Base-by-base conservation (phyloP, 2,797 vertebrate genomes). In the Heliangelus exortis region DNA sequence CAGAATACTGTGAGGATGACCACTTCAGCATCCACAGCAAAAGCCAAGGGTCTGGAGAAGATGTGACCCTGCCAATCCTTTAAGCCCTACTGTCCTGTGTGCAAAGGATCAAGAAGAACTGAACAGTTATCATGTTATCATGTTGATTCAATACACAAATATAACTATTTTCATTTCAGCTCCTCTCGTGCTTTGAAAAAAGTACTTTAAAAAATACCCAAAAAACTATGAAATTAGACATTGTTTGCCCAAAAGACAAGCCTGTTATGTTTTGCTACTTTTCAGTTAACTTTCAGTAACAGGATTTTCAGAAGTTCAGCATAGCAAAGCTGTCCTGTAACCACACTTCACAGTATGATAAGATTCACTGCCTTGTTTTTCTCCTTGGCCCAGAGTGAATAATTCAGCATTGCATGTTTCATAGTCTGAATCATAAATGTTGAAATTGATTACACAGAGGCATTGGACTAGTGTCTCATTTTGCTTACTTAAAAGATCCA, bases 401-500 rank as follows among this genome's bases (percentile, higher is more conserved):
- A 95, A 94, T 68, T 89, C 68, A 87, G 62, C 12, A 2, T 45
- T 77, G 34, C n/a, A 29, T 87, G 50, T 89, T 95, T 92, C 45
- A 72, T 12, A 51, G 72, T n/a, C 61, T 82, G 62, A 90, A 68
- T 89, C 90, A 95, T 68, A 92, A 92, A 94, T 43, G 54, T 83
- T 87, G 84, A 74, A 89, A 87, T 2, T 75, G 61, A 78, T 91
- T 95, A 75, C 65, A 87, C 72, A 85, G 58, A 91, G 69, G 66
- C 84, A 75, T 10, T 45, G 36, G 58, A 95, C 79, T 26, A 82
- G 33, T 67, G 14, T 80, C 68, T 87, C 47, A 54, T 74, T 93
- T 95, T 93, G 33, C 84, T 89, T 74, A 29, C 85, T 80, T 84
- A 83, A 94, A 95, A 84, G 87, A 91, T 65, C 45, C 68, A 54